Conservation (phyloP, 2,888 invertebrate species). For the Lymantria monacha region DNA sequence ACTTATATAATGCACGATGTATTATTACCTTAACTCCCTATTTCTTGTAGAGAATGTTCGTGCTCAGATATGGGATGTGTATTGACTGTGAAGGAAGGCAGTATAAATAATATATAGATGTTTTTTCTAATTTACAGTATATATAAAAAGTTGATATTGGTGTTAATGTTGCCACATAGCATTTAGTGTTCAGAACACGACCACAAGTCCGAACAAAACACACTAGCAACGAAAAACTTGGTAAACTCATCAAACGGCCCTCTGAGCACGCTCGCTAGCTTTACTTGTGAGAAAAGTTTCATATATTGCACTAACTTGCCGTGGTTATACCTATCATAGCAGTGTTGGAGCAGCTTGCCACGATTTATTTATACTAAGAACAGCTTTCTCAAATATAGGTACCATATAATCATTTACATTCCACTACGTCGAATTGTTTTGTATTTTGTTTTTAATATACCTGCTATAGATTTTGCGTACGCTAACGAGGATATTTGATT, state of each 20-base stretch:
- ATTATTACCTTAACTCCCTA: no score
- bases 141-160: no score
- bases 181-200: constrained; percentile 55
- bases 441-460: no score
- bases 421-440: no score
- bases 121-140: no score
- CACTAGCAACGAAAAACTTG: constrained; percentile 59
- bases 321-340: constrained; percentile 43
- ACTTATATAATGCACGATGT: no score
- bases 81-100: no score
- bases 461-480: no score
- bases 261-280: constrained; percentile 57
- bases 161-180: constrained; percentile 23
- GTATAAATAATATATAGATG: no score
- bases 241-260: constrained; percentile 72
- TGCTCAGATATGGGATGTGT: no score
- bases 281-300: constrained; percentile 64
- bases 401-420: background rate
- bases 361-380: constrained; percentile 16
- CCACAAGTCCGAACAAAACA: constrained; percentile 51
- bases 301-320: constrained; percentile 58
- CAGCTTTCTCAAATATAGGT: background rate
- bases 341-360: constrained; percentile 25
- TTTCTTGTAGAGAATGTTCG: no score
- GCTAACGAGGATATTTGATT: no score